Evolutionary conservation across 30 jellyfish, hydroid and myxozoan species (phyloP).

Genomic region (Calvadosia cruxmelitensis): DNA sequence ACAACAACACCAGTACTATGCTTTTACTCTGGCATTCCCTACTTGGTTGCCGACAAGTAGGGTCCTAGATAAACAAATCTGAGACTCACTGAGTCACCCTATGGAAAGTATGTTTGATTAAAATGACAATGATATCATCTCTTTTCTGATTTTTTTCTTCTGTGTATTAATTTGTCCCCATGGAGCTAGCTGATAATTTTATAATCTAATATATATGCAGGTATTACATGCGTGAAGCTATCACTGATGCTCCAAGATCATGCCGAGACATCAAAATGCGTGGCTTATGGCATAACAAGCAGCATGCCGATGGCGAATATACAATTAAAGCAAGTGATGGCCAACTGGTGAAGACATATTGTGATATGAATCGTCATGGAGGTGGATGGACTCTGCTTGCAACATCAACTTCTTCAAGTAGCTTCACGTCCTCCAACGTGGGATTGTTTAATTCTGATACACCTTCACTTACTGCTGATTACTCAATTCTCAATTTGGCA

Average conservation of each 20-base stretch:
- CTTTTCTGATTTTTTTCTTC: too few species aligned
- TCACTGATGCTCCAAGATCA: slow-evolving; percentile 25
- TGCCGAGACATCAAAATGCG: slow-evolving; percentile 33
- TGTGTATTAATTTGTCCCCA: too few species aligned
- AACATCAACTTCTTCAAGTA: slow-evolving; percentile 11
- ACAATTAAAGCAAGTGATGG: slow-evolving; percentile 10
- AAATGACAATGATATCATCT: too few species aligned
- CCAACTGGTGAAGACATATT: slow-evolving; percentile 28
- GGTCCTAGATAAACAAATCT: too few species aligned
- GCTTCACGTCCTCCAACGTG: slow-evolving; percentile 31
- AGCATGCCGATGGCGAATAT: slow-evolving; percentile 49
- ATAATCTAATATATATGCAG: too few species aligned
- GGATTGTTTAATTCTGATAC: slow-evolving; percentile 3
- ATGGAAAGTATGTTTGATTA: too few species aligned
- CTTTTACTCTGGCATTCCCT: too few species aligned
- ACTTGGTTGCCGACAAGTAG: too few species aligned
- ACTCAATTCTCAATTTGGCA: slow-evolving; percentile 24
- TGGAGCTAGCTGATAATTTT: too few species aligned
- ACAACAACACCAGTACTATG: too few species aligned
- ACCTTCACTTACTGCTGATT: slow-evolving; percentile 12
- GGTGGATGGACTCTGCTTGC: slow-evolving; percentile 79
- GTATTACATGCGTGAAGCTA: slow-evolving; percentile 78
- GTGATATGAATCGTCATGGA: slow-evolving; percentile 56
- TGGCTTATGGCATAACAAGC: slow-evolving; percentile 4
- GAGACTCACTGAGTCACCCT: too few species aligned